Base-by-base conservation (phyloP, 2,797 vertebrate genomes). In the Molossus molossus region DNA sequence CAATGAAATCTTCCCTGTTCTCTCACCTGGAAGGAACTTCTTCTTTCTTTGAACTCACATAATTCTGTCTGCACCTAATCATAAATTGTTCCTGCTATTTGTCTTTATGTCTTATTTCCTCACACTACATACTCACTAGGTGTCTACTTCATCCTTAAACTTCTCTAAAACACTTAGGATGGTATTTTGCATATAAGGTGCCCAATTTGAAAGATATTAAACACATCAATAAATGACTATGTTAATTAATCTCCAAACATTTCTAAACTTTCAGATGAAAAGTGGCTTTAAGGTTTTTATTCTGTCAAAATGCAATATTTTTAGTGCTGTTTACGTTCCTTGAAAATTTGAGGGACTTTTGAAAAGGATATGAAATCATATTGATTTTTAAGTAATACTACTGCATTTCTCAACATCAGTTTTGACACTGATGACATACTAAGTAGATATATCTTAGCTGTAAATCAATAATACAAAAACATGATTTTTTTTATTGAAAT, bases 191-290 rank as follows among this genome's bases (percentile, higher is more conserved):
- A 57, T 76, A 70, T 2, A 70, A 82, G n/a, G 70, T 37, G 15
- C 48, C 89, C n/a, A 50, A 0, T 60, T 79, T 82, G 72, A 86
- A 62, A 77, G 29, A 27, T 53, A 29, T 45, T 81, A 45, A 53
- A 58, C 40, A 48, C 8, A 65, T 58, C 58, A 58, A 67, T 27
- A 62, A 87, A 67, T 69, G 40, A 45, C 40, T 45, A 45, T 6
- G 6, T 72, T 72, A 83, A 57, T 57, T 90, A 96, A 94, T 48
- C 10, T 84, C 60, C 12, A 67, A 95, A 18, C 33, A 83, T 45
- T 90, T 76, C 85, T 73, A 13, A 90, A 72, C 25, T 83, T 93
- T 81, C 50, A 58, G 23, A 53, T 96, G 17, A 83, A 58, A 96
- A 82, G 14, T 85, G 9, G 14, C 18, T 72, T 81, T 83, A 79